Conservation (phyloP, 1,140 invertebrate species). For the Aphidius ervi region DNA sequence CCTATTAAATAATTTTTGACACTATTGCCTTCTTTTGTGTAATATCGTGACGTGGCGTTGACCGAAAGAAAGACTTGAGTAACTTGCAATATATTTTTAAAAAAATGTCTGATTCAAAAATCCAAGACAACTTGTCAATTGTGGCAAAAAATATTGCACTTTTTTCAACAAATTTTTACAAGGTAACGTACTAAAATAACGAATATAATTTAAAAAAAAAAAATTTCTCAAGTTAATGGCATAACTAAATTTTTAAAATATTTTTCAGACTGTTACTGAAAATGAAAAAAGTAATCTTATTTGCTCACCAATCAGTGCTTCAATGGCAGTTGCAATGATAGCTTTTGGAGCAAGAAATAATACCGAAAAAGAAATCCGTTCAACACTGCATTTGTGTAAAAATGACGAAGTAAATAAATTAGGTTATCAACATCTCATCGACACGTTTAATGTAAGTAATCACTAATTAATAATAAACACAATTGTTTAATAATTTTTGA, state of each 20-base stretch:
- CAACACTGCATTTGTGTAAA: conserved; percentile 45
- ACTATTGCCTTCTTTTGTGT: too few relatives aligned
- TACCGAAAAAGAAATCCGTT: conserved; percentile 55
- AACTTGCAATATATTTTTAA: too few relatives aligned
- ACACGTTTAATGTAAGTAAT: conserved; percentile 13
- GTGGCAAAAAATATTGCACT: background rate
- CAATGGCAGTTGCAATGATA: conserved; percentile 56
- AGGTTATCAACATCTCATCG: conserved; percentile 18
- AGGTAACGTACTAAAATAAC: background rate
- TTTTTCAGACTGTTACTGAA: too few relatives aligned
- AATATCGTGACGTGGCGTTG: too few relatives aligned
- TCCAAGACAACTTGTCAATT: background rate
- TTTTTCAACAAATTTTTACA: background rate
- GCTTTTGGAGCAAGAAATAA: conserved; percentile 55
- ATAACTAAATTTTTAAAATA: conserved; percentile 9
- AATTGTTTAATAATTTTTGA: too few relatives aligned
- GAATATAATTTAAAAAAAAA: too few relatives aligned
- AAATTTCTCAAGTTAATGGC: conserved; percentile 25
- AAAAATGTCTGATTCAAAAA: background rate
- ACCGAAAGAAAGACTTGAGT: too few relatives aligned
- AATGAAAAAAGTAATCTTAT: conserved; percentile 49
- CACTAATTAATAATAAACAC: background rate
- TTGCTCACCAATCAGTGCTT: conserved; percentile 58
- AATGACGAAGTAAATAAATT: conserved; percentile 27
- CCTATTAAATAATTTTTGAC: too few relatives aligned